phyloP scores from a whole-genome alignment of 1,140 invertebrate genomes.

The Drosophila kikkawai region DNA sequence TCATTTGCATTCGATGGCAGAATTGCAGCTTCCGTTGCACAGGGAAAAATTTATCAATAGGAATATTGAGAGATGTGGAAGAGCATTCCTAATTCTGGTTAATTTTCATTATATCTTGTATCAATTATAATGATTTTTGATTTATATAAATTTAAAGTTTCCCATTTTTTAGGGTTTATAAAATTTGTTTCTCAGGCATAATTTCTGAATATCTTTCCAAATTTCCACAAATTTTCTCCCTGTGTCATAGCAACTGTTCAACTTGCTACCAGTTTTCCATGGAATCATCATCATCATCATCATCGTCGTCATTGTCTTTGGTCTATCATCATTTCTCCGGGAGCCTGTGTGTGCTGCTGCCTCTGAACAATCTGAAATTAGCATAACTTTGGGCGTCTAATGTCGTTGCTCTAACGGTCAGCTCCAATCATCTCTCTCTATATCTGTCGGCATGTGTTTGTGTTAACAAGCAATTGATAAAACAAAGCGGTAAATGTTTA shows the following conservation, averaged over 20 bases:
- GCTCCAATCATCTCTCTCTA: constrained; percentile 38
- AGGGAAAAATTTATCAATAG: background rate
- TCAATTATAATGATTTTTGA: background rate
- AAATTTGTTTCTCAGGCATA: no score
- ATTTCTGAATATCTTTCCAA: background rate
- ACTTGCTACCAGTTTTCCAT: constrained; percentile 55
- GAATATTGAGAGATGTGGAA: background rate
- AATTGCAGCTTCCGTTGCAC: constrained; percentile 59
- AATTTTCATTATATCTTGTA: background rate
- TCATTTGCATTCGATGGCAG: constrained; percentile 75
- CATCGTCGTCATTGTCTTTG: constrained; percentile 33
- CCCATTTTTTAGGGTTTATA: no score
- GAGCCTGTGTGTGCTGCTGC: constrained; percentile 18
- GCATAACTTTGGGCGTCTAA: constrained; percentile 62
- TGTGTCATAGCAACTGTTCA: constrained; percentile 12
- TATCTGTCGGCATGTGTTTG: constrained; percentile 29
- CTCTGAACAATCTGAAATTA: constrained; percentile 46
- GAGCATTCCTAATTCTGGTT: background rate
- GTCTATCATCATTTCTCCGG: constrained; percentile 31
- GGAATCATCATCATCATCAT: constrained; percentile 41
- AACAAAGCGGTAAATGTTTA: constrained; percentile 61
- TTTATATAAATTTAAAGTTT: background rate
- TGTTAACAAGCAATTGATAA: constrained; percentile 65
- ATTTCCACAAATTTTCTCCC: background rate
- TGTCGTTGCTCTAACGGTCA: constrained; percentile 56